phyloP scores from a whole-genome alignment of 2,888 invertebrate genomes.

The Ethmia dodecea region DNA sequence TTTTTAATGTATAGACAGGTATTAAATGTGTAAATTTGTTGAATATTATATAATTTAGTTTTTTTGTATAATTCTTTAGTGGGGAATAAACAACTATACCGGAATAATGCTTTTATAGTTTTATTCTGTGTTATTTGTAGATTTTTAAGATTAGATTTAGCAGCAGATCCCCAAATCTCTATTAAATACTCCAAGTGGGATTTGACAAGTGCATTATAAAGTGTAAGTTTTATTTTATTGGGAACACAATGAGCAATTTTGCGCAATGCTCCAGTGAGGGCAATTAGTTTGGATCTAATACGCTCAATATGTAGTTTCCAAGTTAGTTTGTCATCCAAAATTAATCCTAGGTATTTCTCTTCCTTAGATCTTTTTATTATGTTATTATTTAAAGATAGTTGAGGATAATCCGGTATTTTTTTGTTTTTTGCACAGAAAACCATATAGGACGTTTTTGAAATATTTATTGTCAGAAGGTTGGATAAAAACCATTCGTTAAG shows the following conservation, averaged over 20 bases:
- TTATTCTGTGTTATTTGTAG: no score
- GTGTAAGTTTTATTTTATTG: neutral
- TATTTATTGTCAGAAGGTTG: conserved; percentile 17
- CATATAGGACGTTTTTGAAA: conserved; percentile 12
- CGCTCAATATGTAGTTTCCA: conserved; percentile 19
- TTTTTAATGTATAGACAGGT: no score
- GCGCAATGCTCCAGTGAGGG: conserved; percentile 13
- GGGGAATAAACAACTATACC: neutral
- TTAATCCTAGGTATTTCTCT: conserved; percentile 20
- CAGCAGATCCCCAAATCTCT: conserved; percentile 1
- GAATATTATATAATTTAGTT: no score
- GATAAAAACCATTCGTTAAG: conserved; percentile 16
- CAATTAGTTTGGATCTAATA: conserved; percentile 13
- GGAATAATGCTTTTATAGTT: no score
- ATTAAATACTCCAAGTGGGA: conserved; percentile 17
- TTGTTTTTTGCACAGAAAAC: conserved; percentile 16
- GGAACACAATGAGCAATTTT: conserved; percentile 8
- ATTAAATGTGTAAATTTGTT: no score
- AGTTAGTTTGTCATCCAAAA: conserved; percentile 12
- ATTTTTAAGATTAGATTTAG: no score
- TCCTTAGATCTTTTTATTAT: conserved; percentile 4
- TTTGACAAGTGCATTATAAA: conserved; percentile 18
- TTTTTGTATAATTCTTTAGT: no score
- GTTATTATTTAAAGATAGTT: neutral
- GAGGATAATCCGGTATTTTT: neutral